Evolutionary conservation across 2,113 vertebrate species (phyloP).

Genomic region (Notarius lentiginosus): DNA sequence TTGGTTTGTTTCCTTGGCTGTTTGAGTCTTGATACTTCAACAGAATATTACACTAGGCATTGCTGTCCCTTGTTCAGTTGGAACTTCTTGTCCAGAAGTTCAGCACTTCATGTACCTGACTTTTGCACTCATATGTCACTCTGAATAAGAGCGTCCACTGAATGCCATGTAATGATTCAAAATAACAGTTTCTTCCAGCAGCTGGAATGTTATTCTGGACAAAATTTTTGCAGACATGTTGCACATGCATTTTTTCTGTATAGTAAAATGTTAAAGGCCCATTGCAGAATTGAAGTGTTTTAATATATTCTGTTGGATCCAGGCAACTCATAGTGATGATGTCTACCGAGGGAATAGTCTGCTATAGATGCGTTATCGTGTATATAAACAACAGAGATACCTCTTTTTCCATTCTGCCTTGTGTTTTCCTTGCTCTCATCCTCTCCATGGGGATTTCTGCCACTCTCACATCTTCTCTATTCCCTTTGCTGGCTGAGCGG

Average conservation of each 20-base stretch:
- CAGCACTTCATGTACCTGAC: no score
- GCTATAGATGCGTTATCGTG: neutral
- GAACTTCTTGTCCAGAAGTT: no score
- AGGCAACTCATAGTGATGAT: constrained; percentile 34
- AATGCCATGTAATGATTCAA: neutral
- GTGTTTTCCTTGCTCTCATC: constrained; percentile 23
- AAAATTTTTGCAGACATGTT: neutral
- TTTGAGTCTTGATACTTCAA: no score
- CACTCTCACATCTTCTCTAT: constrained; percentile 43
- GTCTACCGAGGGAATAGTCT: constrained; percentile 42
- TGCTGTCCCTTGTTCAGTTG: no score
- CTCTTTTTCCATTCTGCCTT: neutral
- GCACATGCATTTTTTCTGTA: neutral
- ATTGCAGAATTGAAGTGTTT: constrained; percentile 28
- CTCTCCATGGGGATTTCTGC: constrained; percentile 39
- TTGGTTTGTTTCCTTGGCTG: no score
- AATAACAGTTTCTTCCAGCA: neutral
- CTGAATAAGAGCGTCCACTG: no score
- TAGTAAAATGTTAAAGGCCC: neutral
- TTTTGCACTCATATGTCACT: no score
- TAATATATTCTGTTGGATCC: constrained; percentile 56
- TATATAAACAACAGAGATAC: neutral
- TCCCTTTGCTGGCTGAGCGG: constrained; percentile 51
- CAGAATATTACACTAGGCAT: no score
- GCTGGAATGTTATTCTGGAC: neutral